Base-by-base conservation (phyloP, 1,140 invertebrate genomes). In the Chironomus tepperi region DNA sequence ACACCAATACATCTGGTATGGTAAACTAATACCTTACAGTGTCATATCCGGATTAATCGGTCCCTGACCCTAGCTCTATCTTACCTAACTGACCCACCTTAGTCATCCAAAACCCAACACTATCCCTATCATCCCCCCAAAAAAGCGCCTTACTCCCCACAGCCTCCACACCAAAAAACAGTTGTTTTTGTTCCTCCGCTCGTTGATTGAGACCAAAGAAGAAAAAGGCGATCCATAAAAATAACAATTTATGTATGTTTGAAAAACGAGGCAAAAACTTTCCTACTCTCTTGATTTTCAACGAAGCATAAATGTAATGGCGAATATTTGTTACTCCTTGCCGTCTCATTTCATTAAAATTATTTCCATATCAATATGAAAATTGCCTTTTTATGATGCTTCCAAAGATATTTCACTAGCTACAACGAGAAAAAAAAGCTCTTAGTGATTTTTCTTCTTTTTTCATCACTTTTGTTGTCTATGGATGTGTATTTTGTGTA, bases 351-450 rank as follows among this genome's bases (percentile, higher is more conserved):
- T 70, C 18, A 70, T 70, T 70, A 70, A 70, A 70, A 70, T 67
- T 70, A 57, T 70, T 70, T 70, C 65, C 65, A 70, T 70, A 70
- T 70, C 65, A 70, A 70, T 70, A 70, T 70, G 65, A 70, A 70
- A 70, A 70, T 70, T 70, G 65, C 65, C 65, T 70, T 70, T 70
- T 70, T 70, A 70, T 70, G 65, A 70, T 70, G 19, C 65, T 70
- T 70, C 16, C 18, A 18, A 9, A 18, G 47, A 57, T 57, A 57
- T 57, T 57, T n/a, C n/a, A 57, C 47, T n/a, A 34, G 24, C 24
- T 34, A 34, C 24, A 34, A 34, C 24, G 24, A 34, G 24, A 34
- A 34, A 34, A 34, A 34, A 34, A 34, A 34, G 24, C 24, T 34
- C 24, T 34, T 34, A 34, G 24, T 34, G 5, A 57, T 57, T 57